phyloP scores from a whole-genome alignment of 2,888 invertebrate genomes.

The Pyrrhia umbra region DNA sequence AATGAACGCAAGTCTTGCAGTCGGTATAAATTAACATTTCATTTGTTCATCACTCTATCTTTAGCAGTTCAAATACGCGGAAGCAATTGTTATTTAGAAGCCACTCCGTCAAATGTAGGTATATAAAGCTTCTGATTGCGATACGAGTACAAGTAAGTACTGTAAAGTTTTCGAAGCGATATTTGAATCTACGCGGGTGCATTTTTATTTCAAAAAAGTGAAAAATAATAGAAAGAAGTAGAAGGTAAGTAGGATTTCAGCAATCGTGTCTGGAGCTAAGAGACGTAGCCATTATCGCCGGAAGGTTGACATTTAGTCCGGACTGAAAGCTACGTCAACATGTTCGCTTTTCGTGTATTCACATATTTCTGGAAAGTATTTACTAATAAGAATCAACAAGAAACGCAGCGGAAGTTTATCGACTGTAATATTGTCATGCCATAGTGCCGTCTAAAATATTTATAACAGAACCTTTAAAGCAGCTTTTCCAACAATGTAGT shows the following conservation, averaged over 20 bases:
- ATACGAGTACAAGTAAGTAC: conserved; percentile 74
- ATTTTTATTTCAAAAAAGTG: conserved; percentile 87
- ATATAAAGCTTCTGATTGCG: conserved; percentile 86
- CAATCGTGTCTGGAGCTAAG: conserved; percentile 87
- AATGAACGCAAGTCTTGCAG: conserved; percentile 81
- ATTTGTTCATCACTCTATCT: conserved; percentile 77
- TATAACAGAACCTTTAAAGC: conserved; percentile 89
- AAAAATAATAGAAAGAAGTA: conserved; percentile 86
- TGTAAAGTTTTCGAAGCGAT: conserved; percentile 85
- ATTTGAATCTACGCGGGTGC: conserved; percentile 88
- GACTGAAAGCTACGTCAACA: conserved; percentile 82
- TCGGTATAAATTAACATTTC: conserved; percentile 69
- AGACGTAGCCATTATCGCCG: conserved; percentile 85
- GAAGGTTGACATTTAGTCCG: conserved; percentile 79
- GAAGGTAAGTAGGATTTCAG: conserved; percentile 86
- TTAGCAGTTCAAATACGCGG: conserved; percentile 83
- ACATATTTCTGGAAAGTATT: conserved; percentile 86
- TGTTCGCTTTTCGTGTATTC: conserved; percentile 87
- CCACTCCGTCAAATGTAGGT: conserved; percentile 80
- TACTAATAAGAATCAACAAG: conserved; percentile 88
- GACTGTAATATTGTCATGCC: conserved; percentile 90
- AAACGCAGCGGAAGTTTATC: conserved; percentile 90
- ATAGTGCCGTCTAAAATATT: conserved; percentile 90
- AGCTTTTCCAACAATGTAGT: conserved; percentile 90
- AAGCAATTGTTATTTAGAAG: conserved; percentile 85